A percentile compares a stretch with the other conserved stretches of the same genome.
These are phyloP conservation scores for Mimumesa dahlbomi DNA, from an alignment of 2,888 invertebrate species.

Conservation along the genomic window DNA sequence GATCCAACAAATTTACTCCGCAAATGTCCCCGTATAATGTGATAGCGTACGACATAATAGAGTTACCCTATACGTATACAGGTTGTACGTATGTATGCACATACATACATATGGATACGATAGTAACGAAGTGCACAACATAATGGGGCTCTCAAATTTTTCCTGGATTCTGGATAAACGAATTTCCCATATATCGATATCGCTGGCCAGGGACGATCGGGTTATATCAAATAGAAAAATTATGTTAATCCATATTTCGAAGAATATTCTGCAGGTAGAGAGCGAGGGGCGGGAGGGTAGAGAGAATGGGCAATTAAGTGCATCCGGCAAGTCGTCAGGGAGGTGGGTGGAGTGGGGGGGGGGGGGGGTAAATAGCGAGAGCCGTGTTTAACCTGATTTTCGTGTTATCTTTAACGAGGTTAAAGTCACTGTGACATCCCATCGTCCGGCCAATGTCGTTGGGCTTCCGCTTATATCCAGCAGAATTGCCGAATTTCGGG, in stretches of 20 bases:
- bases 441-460: slow-evolving; percentile 59
- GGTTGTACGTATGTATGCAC: too few species aligned
- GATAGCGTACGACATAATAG: too few species aligned
- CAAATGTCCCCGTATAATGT: too few species aligned
- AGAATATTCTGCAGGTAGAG: slow-evolving; percentile 23
- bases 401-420: slow-evolving; percentile 64
- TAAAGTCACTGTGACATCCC: slow-evolving; percentile 62
- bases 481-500: slow-evolving; percentile 5
- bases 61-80: too few species aligned
- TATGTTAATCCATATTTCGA: slow-evolving; percentile 20
- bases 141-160: too few species aligned
- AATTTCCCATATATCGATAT: not conserved
- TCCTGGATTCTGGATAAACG: not conserved
- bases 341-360: slow-evolving; percentile 7
- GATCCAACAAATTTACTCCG: too few species aligned
- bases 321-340: too few species aligned
- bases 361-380: slow-evolving; percentile 32
- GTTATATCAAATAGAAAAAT: slow-evolving; percentile 41
- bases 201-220: not conserved
- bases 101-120: too few species aligned
- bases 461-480: slow-evolving; percentile 46
- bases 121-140: too few species aligned
- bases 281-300: slow-evolving; percentile 14
- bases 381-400: slow-evolving; percentile 61
- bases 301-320: slow-evolving; percentile 52